Evolutionary conservation across 2,113 vertebrate genomes (phyloP), one percentile per base, ranked within the genome.

Genomic region (Lonchura striata): DNA sequence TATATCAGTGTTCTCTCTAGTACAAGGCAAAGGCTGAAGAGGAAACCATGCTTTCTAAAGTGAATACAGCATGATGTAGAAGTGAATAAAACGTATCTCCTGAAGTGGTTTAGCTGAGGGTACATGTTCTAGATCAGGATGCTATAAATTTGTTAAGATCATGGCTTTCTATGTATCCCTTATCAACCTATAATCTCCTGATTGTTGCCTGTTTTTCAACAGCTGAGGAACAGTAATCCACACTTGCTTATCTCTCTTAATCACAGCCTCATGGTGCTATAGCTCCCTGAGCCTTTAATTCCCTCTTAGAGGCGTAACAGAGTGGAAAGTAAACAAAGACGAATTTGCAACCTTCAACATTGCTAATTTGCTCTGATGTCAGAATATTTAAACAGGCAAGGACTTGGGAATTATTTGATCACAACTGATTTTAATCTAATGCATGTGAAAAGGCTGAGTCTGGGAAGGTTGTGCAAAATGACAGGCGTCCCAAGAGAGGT

Each of bases 251-350:
- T 98, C 97, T 97, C 96, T 97, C 97, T 97, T 98, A 98, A 98
- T 98, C 98, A 98, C 97, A 98, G 96, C 96, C 97, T 97, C 97
- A 94, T 91, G 83, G 96, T 97, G 96, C 93, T 92, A 96, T 94
- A 96, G 90, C 92, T 98, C 91, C 86, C 96, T 98, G 97, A 98
- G 98, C 98, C 97, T 97, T 98, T 98, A 98, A 98, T 98, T 98
- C 98, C 96, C 97, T 98, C 95, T 98, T 98, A 97, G 95, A 98
- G 96, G 97, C 95, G 77, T 97, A 98, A 98, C 97, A 97, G 97
- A 98, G 98, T 97, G 96, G 97, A 98, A 98, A 98, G 98, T 98
- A 98, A 98, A 98, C 98, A 98, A 98, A 98, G 98, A 97, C 93
- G 79, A 97, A 98, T 98, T 97, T 97, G 96, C 97, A 97, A 97